Base-by-base conservation (phyloP, 2,888 invertebrate species). In the Pemphredon lugubris region DNA sequence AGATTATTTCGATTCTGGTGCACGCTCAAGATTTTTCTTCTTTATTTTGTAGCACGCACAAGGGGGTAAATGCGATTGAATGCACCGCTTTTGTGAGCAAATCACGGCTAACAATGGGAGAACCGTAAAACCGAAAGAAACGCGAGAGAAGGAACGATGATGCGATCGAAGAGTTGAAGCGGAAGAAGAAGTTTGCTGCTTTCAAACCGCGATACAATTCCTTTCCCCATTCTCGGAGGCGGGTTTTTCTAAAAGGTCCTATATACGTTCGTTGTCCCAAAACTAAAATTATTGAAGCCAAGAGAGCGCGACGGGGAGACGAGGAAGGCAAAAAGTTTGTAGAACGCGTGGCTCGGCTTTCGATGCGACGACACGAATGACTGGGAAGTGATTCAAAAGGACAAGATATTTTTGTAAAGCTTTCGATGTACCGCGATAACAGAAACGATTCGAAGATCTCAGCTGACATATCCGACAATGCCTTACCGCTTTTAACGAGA, bases 381-480 rank as follows among this genome's bases (percentile, higher is more conserved):
- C 1, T 45, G 18, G 45, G 47, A 2, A 34, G 39, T 20, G 37
- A 55, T 39, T 32, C 45, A 20, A 34, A 7, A 16, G 44, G 40
- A 58, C 68, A 73, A 65, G 80, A 86, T 86, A 88, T 88, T 88
- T 89, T 88, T 88, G 83, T 88, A 87, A 84, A 77, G 87, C 86
- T 86, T 42, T 85, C 85, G 80, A 86, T 85, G 75, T 73, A 84
- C 81, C 82, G 85, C 84, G 79, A 79, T 84, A 83, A 83, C 83
- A 83, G 86, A 81, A 81, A 84, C 83, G 54, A 71, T 75, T 73
- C 86, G 80, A 83, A 87, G 82, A 87, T 85, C 86, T 86, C 87
- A 87, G 89, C 87, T 84, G 83, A 89, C 88, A 89, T 89, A 89
- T 88, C 89, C 86, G 86, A 88, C 85, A 88, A 89, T 89, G 89